Evolutionary conservation across 2,888 invertebrate genomes (phyloP), one percentile per base, ranked within the genome.

Genomic region (Perithous albicinctus): DNA sequence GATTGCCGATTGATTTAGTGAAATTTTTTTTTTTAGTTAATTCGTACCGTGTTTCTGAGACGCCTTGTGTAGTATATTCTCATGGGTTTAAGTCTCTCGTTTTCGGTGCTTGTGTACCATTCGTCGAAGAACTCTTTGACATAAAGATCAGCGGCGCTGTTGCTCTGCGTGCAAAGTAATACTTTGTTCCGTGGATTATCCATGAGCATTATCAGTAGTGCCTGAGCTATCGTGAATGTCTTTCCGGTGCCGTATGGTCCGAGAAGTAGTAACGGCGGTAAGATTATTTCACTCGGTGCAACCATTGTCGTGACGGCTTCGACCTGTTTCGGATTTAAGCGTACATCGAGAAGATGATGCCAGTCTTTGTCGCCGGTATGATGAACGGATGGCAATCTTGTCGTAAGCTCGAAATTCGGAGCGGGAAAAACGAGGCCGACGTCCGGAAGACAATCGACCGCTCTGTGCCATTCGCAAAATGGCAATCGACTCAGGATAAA

Each of bases 201-300:
- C 86, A 94, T 93, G 7, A 93, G 79, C 23, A 91, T 83, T 7
- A 90, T 84, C 18, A 86, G 85, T 2, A 92, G 61, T 1, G 92
- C 92, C 79, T 95, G 95, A 0, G 97, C 97, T 85, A 97, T 93
- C 0, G 97, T 97, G 89, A 96, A 97, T 0, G 97, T 97, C 90
- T 97, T 97, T 0, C 97, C 97, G 0, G 97, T 97, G n/a, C 97
- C 97, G 92, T 96, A 97, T 0, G 97, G 97, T 0, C 96, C 96
- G 67, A 96, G 95, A 6, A 97, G 94, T 61, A 97, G 92, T 79
- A 97, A 95, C 0, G 96, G 96, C 0, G 96, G 96, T 67, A 96
- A 90, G 73, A 94, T 94, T 18, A 95, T 93, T 73, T 93, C 93
- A 18, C 94, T 91, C 0, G 96, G 94, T 7, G 96, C 95, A 15